Conservation (phyloP, 2,113 vertebrate genomes). For the Opisthocomus hoazin region DNA sequence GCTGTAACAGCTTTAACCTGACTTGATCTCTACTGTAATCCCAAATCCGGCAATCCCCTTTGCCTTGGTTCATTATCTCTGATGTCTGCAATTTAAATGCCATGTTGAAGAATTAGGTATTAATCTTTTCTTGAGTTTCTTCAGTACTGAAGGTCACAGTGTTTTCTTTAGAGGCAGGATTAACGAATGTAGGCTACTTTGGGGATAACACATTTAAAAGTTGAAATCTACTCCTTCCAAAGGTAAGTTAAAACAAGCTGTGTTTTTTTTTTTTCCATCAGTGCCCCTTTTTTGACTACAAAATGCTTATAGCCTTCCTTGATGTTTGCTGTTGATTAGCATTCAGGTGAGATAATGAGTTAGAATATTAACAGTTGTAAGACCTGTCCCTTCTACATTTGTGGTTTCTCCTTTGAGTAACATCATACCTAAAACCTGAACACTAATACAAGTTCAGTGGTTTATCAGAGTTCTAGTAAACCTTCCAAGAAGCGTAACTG, state of each 20-base stretch:
- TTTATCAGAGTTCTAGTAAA: not conserved
- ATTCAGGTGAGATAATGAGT: not conserved
- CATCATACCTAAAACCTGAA: not conserved
- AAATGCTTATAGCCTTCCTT: not conserved
- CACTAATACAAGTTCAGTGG: not conserved
- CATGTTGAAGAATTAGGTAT: conserved; percentile 32
- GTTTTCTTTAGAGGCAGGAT: not conserved
- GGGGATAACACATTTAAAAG: not conserved
- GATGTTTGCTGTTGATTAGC: not conserved
- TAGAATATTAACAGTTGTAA: not conserved
- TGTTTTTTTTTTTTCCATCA: not conserved
- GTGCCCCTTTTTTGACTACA: not conserved
- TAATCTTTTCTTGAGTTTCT: conserved; percentile 40
- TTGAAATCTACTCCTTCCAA: not conserved
- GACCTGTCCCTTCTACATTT: not conserved
- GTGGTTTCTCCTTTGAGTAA: not conserved
- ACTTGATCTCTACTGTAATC: conserved; percentile 64
- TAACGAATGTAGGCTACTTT: not conserved
- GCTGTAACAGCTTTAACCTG: conserved; percentile 55
- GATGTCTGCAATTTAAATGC: conserved; percentile 58
- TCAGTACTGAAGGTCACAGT: conserved; percentile 24
- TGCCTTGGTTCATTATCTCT: conserved; percentile 64
- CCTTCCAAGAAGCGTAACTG: not conserved
- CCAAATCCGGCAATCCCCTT: conserved; percentile 64
- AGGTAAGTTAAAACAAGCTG: not conserved